Conservation (phyloP, 64 coral and sea anemone genomes). For the Porites australiensis region DNA sequence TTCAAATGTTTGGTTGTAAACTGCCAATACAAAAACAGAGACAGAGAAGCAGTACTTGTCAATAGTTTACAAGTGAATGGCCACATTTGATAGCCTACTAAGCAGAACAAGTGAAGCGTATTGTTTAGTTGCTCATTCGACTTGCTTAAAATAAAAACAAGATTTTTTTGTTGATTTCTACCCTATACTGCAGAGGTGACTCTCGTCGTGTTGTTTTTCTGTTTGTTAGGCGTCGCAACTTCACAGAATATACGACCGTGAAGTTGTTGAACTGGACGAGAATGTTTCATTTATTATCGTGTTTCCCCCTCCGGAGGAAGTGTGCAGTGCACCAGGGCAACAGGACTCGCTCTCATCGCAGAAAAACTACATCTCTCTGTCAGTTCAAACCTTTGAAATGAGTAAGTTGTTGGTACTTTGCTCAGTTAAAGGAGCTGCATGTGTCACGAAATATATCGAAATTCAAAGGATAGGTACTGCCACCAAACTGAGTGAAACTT, state of each 20-base stretch:
- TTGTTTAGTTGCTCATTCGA: too few species aligned
- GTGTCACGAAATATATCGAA: background rate
- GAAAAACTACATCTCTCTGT: constrained; percentile 85
- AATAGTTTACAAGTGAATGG: too few species aligned
- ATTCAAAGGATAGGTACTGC: background rate
- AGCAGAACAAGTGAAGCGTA: too few species aligned
- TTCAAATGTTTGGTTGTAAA: too few species aligned
- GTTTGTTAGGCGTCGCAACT: constrained; percentile 77
- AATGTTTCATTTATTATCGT: constrained; percentile 97
- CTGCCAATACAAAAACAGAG: too few species aligned
- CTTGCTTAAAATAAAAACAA: too few species aligned
- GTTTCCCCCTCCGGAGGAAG: constrained; percentile 91
- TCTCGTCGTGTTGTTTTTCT: background rate
- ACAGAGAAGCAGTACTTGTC: too few species aligned
- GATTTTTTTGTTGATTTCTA: too few species aligned
- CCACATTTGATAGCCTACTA: too few species aligned
- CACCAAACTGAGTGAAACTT: too few species aligned
- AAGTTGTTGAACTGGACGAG: constrained; percentile 97
- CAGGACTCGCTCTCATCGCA: constrained; percentile 72
- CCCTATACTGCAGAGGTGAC: too few species aligned
- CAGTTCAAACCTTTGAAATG: constrained; percentile 99
- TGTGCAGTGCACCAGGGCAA: constrained; percentile 93
- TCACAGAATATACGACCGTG: constrained; percentile 96
- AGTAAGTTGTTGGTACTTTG: constrained; percentile 66
- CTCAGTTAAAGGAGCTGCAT: background rate